A percentile compares a stretch with the other conserved stretches of the same genome.
Conservation (phyloP, 2,888 invertebrate species). For the Lutraria lutraria region DNA sequence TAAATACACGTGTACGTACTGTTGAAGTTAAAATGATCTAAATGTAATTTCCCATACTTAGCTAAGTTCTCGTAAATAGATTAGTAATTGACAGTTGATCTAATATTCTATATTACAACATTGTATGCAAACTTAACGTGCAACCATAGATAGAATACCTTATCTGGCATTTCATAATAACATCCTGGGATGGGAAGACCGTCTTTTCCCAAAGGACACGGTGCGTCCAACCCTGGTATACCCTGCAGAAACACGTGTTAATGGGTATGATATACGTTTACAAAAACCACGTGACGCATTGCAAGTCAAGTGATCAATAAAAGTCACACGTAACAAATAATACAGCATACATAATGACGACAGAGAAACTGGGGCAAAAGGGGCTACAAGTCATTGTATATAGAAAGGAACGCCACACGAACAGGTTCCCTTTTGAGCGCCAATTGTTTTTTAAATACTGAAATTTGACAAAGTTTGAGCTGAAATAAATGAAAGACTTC, state of each 20-base stretch:
- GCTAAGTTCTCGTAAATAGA: background rate
- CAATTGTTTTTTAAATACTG: no score
- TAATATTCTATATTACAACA: background rate
- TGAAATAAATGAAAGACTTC: background rate
- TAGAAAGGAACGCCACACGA: background rate
- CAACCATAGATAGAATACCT: slow-evolving; percentile 51
- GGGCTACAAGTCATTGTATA: slow-evolving; percentile 5
- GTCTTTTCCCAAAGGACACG: slow-evolving; percentile 98
- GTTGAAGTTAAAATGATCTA: background rate
- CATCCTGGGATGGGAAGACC: slow-evolving; percentile 98
- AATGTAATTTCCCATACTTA: background rate
- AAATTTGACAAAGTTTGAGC: background rate
- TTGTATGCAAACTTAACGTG: slow-evolving; percentile 3
- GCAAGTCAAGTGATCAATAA: slow-evolving; percentile 2
- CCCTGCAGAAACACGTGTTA: slow-evolving; percentile 88
- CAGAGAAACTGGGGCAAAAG: slow-evolving; percentile 17
- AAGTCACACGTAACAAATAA: background rate
- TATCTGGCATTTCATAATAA: slow-evolving; percentile 91
- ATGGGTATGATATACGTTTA: background rate
- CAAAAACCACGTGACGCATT: background rate
- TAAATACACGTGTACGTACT: no score
- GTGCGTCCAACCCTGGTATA: slow-evolving; percentile 98
- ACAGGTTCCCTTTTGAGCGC: no score
- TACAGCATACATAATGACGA: background rate
- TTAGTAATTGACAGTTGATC: background rate